Evolutionary conservation across 2,113 vertebrate genomes (phyloP), one percentile per base, ranked within the genome.

Genomic region (Neolamprologus variostigma): DNA sequence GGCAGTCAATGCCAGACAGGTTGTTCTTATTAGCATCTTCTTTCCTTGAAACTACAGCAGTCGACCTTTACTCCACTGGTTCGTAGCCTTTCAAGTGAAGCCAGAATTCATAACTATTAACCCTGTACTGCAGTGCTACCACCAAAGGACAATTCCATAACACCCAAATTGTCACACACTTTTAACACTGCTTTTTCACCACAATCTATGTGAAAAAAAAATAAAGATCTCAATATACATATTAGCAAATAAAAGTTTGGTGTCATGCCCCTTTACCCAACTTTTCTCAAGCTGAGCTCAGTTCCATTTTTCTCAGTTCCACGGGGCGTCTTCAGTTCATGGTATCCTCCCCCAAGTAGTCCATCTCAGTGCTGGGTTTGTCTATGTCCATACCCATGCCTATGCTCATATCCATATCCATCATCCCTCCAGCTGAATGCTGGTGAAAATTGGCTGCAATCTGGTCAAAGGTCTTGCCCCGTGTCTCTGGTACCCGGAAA

Each of bases 401-500:
- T 86, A 93, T 59, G 23, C 92, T 93, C 85, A 95, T 55, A 33
- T 85, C 90, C 68, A 95, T 95, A 35, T 97, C 97, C 92, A 98
- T 93, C 86, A 97, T 96, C 5, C 96, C 86, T 13, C 85, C 96
- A 2, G 90, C 89, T 1, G 95, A 95, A 83, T 90, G 93, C 73
- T 87, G 91, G 16, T 91, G 94, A 90, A 98, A 98, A 88, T 91
- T 90, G 1, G 97, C 95, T 1, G 98, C 92, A 8, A 98, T 98
- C 95, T 98, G 97, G 90, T 98, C 98, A 6, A 98, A 98, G 2
- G 98, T 98, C 91, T 97, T 97, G 19, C 98, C 98, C 55, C 96
- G 94, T 0, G 98, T 98, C 92, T 98, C 98, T 1, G 98, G 98
- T 51, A 98, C 98, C 28, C 96, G 96, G 94, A 98, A 97, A 95